A percentile compares a stretch with the other conserved stretches of the same genome.
phyloP scores from a whole-genome alignment of 1,140 invertebrate genomes.

The Heliothis virescens region DNA sequence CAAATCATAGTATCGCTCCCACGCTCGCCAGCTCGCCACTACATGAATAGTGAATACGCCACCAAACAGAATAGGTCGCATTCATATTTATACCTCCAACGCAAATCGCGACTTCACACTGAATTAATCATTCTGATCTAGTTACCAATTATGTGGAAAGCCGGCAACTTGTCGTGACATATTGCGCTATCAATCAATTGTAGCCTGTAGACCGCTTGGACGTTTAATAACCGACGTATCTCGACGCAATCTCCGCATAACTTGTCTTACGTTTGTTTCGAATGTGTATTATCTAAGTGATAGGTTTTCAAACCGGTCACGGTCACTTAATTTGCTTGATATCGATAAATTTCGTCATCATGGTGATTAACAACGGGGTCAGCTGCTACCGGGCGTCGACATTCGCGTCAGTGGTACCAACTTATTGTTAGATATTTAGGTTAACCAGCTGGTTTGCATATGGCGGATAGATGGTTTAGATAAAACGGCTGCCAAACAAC shows the following conservation, averaged over 20 bases:
- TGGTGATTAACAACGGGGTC: constrained; percentile 65
- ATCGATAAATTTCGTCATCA: constrained; percentile 63
- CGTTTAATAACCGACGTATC: constrained; percentile 16
- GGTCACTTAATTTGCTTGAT: constrained; percentile 56
- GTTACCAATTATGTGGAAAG: constrained; percentile 31
- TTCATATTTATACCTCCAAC: constrained; percentile 56
- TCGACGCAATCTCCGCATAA: background rate
- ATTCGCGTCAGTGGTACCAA: constrained; percentile 5
- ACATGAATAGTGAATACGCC: constrained; percentile 22
- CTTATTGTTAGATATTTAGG: constrained; percentile 56
- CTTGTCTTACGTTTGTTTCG: background rate
- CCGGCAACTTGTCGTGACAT: background rate
- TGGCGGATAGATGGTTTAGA: constrained; percentile 53
- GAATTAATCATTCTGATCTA: constrained; percentile 32
- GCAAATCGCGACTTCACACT: constrained; percentile 26
- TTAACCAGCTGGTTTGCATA: constrained; percentile 64
- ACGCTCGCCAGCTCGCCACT: constrained; percentile 59
- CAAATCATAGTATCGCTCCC: constrained; percentile 82
- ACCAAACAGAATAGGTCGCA: constrained; percentile 31
- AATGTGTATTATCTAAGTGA: constrained; percentile 28
- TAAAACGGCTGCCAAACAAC: constrained; percentile 37
- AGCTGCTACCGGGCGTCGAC: constrained; percentile 50
- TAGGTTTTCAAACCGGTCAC: constrained; percentile 51
- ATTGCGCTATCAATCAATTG: constrained; percentile 30
- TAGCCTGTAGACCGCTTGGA: constrained; percentile 6